These are phyloP conservation scores for Apocheima hispidaria DNA, from an alignment of 2,888 invertebrate species.

Conservation along the genomic window DNA sequence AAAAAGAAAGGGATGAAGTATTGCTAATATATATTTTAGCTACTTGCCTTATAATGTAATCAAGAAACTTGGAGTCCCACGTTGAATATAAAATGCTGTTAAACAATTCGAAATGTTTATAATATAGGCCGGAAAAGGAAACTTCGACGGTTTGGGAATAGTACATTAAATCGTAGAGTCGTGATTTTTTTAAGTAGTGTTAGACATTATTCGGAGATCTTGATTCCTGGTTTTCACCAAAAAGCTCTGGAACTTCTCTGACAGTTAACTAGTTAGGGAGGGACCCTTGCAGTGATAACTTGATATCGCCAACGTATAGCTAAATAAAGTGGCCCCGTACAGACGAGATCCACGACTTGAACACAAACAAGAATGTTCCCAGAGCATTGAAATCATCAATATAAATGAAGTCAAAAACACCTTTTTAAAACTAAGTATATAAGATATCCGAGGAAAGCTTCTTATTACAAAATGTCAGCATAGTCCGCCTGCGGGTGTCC, in stretches of 20 bases:
- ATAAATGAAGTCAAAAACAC: slow-evolving; percentile 7
- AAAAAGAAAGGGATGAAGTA: slow-evolving; percentile 40
- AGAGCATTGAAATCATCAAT: slow-evolving; percentile 14
- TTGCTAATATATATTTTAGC: slow-evolving; percentile 43
- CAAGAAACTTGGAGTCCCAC: slow-evolving; percentile 32
- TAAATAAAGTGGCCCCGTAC: background rate
- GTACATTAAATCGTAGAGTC: too few species aligned
- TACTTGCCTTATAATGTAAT: slow-evolving; percentile 40
- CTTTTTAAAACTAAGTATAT: slow-evolving; percentile 7
- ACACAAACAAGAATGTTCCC: slow-evolving; percentile 1
- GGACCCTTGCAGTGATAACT: too few species aligned
- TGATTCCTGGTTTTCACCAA: too few species aligned
- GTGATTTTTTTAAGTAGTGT: too few species aligned
- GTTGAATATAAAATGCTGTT: slow-evolving; percentile 33
- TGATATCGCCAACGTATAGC: too few species aligned
- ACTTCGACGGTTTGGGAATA: too few species aligned
- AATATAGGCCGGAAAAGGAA: too few species aligned
- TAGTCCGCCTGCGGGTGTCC: slow-evolving; percentile 55
- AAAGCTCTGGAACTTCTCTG: too few species aligned
- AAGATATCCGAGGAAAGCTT: slow-evolving; percentile 13
- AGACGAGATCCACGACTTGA: background rate
- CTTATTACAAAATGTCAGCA: slow-evolving; percentile 53
- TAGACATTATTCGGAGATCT: too few species aligned
- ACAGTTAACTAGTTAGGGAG: too few species aligned
- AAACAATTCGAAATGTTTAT: slow-evolving; percentile 12